Conservation (phyloP, 1,140 invertebrate species). For the Pantala flavescens region DNA sequence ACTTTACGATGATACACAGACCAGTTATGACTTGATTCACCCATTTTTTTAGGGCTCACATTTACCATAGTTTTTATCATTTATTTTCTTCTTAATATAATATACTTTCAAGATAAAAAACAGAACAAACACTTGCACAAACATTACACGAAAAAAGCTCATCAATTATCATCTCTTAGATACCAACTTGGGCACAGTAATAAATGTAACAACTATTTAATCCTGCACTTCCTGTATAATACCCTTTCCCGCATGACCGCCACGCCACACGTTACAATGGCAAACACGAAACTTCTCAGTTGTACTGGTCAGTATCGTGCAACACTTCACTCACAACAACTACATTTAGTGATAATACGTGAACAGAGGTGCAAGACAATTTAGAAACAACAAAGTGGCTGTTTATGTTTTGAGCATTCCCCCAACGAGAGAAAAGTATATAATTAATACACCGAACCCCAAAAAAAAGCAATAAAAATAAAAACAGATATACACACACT, state of each 20-base stretch:
- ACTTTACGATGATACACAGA: constrained; percentile 7
- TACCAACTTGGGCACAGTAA: neutral
- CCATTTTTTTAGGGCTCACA: neutral
- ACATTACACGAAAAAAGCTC: constrained; percentile 8
- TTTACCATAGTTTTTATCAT: constrained; percentile 8
- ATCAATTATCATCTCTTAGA: constrained; percentile 5
- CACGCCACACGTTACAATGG: neutral
- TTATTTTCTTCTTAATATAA: constrained; percentile 3
- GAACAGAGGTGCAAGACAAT: constrained; percentile 5
- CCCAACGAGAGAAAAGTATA: constrained; percentile 1
- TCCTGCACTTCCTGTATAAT: neutral
- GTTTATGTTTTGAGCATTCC: neutral
- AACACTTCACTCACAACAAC: constrained; percentile 1
- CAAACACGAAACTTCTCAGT: neutral
- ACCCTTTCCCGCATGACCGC: neutral
- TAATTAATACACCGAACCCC: constrained; percentile 6
- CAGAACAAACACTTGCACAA: constrained; percentile 9
- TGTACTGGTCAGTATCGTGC: constrained; percentile 7
- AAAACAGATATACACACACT: constrained; percentile 3
- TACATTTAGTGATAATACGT: constrained; percentile 8
- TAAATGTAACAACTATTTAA: constrained; percentile 8
- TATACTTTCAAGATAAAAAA: constrained; percentile 9
- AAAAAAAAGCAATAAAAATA: neutral
- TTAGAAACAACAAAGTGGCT: constrained; percentile 4
- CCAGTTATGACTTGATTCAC: constrained; percentile 9